These are phyloP conservation scores for Fistularia commersonii DNA, from an alignment of 2,797 vertebrate genomes.

Conservation along the genomic window DNA sequence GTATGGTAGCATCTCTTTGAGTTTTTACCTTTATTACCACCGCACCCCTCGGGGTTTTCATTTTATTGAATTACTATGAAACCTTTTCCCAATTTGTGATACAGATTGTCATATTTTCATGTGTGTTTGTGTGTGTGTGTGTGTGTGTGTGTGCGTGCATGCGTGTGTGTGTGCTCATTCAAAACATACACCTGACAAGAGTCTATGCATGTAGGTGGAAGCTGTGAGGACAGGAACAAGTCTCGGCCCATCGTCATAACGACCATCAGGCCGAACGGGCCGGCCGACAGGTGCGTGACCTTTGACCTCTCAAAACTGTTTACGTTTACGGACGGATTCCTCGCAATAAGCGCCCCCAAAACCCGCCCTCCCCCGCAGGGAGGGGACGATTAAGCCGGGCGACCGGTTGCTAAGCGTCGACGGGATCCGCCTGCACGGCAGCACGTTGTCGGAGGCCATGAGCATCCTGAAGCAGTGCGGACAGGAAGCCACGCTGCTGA, in stretches of 20 bases:
- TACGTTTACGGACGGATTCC: not conserved
- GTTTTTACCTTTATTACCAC: no score
- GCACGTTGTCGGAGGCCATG: conserved; percentile 91
- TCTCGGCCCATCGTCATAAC: conserved; percentile 96
- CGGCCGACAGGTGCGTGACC: conserved; percentile 87
- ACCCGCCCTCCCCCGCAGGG: conserved; percentile 72
- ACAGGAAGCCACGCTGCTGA: conserved; percentile 91
- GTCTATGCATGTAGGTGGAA: conserved; percentile 76
- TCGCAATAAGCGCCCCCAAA: no score
- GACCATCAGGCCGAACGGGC: conserved; percentile 90
- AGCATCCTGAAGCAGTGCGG: conserved; percentile 97
- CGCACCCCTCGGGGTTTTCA: no score
- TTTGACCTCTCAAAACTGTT: not conserved
- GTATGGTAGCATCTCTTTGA: no score
- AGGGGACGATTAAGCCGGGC: conserved; percentile 92
- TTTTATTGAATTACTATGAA: no score
- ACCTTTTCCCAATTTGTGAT: no score
- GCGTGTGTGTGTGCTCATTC: conserved; percentile 3
- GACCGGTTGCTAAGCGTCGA: conserved; percentile 95
- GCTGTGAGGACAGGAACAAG: conserved; percentile 96
- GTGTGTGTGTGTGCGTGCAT: conserved; percentile 8
- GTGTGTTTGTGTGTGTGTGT: not conserved
- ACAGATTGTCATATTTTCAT: no score
- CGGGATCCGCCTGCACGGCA: conserved; percentile 92
- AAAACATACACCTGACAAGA: not conserved